Evolutionary conservation across 2,797 vertebrate species (phyloP), one percentile per base, ranked within the genome.

Genomic region (Silurus aristotelis): DNA sequence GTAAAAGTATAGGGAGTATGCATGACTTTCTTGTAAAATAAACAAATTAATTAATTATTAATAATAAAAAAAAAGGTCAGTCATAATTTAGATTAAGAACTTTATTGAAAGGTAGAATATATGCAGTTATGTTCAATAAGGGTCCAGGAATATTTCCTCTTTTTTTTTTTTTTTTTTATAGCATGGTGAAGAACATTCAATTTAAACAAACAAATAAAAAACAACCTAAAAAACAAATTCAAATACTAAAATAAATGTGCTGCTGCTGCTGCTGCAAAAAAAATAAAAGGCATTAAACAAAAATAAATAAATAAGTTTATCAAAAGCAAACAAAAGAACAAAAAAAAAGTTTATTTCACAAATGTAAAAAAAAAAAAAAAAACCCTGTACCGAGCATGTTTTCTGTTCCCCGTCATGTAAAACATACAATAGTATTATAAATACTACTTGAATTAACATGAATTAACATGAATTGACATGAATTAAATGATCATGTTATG

Each of bases 131-230:
- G 38, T 46, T 46, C 19, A 48, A 83, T 25, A 9, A 76, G 17
- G 46, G 43, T 76, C 78, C 71, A 84, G 83, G 81, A 80, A 84
- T 81, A 77, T 91, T 93, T 87, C 89, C 91, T 92, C 94, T 96
- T 98, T 98, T 52, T 52, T 31, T 31, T 31, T 31, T 31, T 31
- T 31, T 31, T 98, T 97, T 97, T 97, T 96, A 97, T 96, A 97
- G 94, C 96, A 97, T 96, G 94, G 94, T 95, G 95, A 95, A 96
- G 93, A 96, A 52, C 48, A 52, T 97, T 95, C 88, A 91, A 91
- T 92, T 94, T 96, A 94, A 94, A 95, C 96, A 96, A 95, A 95
- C 96, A 95, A 94, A 94, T 95, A 95, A 96, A 95, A 97, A 66
- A 64, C 64, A 3, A 38, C 2, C 7, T 70, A 56, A 2, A 93